Percentiles rank a stretch among this genome's conserved stretches.
Conservation (phyloP, 2,113 vertebrate species). For the Ploceus nigricollis region DNA sequence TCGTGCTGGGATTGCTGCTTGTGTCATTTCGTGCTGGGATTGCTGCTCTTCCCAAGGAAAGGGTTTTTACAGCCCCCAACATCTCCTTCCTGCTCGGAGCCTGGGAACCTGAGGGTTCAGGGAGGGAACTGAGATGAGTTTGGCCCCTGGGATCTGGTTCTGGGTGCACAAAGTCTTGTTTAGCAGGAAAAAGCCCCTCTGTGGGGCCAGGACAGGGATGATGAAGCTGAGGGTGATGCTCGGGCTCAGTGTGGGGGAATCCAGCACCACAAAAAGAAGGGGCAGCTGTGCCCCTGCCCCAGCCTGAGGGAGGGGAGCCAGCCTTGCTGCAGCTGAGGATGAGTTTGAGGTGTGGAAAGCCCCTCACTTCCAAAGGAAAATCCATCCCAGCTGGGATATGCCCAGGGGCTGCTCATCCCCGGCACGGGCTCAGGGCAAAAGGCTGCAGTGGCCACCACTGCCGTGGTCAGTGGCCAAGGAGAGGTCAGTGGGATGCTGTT, state of each 20-base stretch:
- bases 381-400: rapidly evolving
- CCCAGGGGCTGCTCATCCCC: neutral
- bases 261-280: neutral
- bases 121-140: neutral
- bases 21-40: neutral
- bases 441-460: neutral
- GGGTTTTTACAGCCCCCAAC: neutral
- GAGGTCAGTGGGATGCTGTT: neutral
- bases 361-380: neutral
- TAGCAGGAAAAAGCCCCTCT: neutral
- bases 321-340: neutral
- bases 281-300: no score
- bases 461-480: neutral
- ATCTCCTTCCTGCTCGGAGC: rapidly evolving
- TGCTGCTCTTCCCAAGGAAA: neutral
- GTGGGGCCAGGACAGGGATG: neutral
- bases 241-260: rapidly evolving
- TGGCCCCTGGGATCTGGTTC: neutral
- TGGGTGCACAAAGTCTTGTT: neutral
- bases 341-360: neutral
- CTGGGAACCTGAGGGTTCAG: rapidly evolving
- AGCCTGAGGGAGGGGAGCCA: rapidly evolving
- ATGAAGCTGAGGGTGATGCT: neutral
- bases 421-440: neutral
- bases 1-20: neutral